These are phyloP conservation scores for Mylabris phalerata DNA, from an alignment of 1,140 invertebrate species.

Conservation along the genomic window DNA sequence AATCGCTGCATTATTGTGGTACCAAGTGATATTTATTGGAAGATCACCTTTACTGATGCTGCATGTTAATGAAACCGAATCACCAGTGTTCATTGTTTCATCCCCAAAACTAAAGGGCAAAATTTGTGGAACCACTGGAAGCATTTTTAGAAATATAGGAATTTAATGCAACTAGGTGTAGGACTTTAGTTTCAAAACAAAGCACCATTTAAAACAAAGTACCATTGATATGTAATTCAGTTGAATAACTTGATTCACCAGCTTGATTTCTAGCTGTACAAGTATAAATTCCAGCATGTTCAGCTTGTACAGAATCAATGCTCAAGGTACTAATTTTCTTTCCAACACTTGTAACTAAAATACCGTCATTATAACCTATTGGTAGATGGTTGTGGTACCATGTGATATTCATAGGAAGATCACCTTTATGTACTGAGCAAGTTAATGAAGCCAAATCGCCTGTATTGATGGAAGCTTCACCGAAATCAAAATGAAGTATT, in stretches of 20 bases:
- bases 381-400: constrained; percentile 53
- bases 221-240: constrained; percentile 56
- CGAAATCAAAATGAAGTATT: constrained; percentile 43
- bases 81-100: constrained; percentile 54
- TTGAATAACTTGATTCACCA: constrained; percentile 54
- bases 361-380: constrained; percentile 39
- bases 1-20: constrained; percentile 47
- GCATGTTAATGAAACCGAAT: constrained; percentile 34
- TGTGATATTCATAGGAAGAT: constrained; percentile 37
- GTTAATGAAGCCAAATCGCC: constrained; percentile 47
- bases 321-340: constrained; percentile 54
- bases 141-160: not conserved
- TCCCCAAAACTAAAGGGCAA: constrained; percentile 53
- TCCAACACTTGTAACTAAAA: constrained; percentile 45
- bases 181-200: not conserved
- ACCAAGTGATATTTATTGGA: constrained; percentile 59
- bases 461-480: constrained; percentile 42
- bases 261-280: constrained; percentile 61
- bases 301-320: constrained; percentile 56
- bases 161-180: too few relatives aligned
- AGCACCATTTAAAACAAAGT: not conserved
- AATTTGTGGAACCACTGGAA: constrained; percentile 54
- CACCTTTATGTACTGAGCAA: constrained; percentile 48
- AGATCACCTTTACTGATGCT: constrained; percentile 63
- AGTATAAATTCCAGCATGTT: constrained; percentile 65